These are phyloP conservation scores for Progne subis DNA, from an alignment of 2,113 vertebrate genomes.

Conservation along the genomic window DNA sequence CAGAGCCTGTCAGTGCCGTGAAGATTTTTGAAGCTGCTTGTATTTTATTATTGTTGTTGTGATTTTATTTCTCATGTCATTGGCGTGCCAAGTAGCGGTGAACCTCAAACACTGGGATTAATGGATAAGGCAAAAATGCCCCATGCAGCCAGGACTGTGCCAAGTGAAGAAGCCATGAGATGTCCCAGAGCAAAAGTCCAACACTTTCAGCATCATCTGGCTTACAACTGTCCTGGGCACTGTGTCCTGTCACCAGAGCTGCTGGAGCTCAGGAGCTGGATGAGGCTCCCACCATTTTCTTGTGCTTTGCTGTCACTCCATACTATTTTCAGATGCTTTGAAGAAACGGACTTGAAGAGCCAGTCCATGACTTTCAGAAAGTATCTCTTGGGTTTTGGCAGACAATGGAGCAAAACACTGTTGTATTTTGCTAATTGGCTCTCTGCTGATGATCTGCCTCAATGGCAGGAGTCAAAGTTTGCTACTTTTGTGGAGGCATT, in stretches of 20 bases:
- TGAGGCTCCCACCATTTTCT: neutral
- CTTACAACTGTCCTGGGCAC: neutral
- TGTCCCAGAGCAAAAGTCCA: neutral
- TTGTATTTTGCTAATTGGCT: neutral
- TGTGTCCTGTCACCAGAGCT: neutral
- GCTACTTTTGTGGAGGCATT: neutral
- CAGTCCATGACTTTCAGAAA: neutral
- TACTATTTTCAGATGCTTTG: neutral
- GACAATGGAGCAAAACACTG: neutral
- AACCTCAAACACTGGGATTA: neutral
- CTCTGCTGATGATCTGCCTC: neutral
- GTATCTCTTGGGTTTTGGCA: neutral
- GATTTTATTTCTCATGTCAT: neutral
- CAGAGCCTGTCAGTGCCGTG: neutral
- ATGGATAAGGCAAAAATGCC: neutral
- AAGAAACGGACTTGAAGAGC: neutral
- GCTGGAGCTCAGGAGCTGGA: neutral
- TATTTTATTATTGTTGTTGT: neutral
- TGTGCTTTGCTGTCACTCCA: neutral
- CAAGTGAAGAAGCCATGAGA: neutral
- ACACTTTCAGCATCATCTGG: rapidly evolving
- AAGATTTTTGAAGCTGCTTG: neutral
- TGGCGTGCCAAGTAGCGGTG: neutral
- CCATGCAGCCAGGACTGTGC: neutral
- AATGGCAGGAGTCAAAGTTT: neutral